Evolutionary conservation across 2,113 vertebrate species (phyloP).

Genomic region (Cricetomys ansorgei): DNA sequence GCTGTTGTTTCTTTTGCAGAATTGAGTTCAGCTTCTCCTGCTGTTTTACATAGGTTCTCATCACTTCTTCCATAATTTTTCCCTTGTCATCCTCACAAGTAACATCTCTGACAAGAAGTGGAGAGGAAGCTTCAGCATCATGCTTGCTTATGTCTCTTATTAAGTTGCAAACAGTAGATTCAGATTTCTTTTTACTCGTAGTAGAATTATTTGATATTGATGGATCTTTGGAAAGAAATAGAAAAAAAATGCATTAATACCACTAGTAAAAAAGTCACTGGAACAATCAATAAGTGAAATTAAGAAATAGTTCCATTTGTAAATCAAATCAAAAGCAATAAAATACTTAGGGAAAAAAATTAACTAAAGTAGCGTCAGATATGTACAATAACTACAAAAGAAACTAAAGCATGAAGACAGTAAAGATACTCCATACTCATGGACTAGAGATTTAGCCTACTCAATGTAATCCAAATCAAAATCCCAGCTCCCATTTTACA

Average conservation of each 20-base stretch:
- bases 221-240: constrained; percentile 85
- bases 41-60: constrained; percentile 96
- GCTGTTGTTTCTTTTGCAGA: constrained; percentile 95
- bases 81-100: constrained; percentile 96
- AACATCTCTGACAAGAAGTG: constrained; percentile 86
- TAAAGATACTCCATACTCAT: neutral
- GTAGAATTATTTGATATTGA: constrained; percentile 83
- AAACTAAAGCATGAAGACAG: constrained; percentile 19
- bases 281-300: constrained; percentile 42
- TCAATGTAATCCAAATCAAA: constrained; percentile 21
- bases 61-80: constrained; percentile 97
- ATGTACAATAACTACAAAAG: neutral
- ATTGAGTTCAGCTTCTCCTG: constrained; percentile 96
- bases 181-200: constrained; percentile 88
- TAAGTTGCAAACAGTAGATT: constrained; percentile 77
- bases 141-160: constrained; percentile 84
- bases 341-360: constrained; percentile 22
- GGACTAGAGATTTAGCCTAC: neutral
- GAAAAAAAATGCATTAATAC: constrained; percentile 38
- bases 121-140: constrained; percentile 84
- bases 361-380: neutral
- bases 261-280: constrained; percentile 29
- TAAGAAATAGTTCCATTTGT: neutral
- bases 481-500: neutral
- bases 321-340: constrained; percentile 39